Percentiles rank a stretch among this genome's conserved stretches.
These are phyloP conservation scores for Sminthurinus signatus DNA, from an alignment of 1,140 invertebrate genomes.

Conservation along the genomic window DNA sequence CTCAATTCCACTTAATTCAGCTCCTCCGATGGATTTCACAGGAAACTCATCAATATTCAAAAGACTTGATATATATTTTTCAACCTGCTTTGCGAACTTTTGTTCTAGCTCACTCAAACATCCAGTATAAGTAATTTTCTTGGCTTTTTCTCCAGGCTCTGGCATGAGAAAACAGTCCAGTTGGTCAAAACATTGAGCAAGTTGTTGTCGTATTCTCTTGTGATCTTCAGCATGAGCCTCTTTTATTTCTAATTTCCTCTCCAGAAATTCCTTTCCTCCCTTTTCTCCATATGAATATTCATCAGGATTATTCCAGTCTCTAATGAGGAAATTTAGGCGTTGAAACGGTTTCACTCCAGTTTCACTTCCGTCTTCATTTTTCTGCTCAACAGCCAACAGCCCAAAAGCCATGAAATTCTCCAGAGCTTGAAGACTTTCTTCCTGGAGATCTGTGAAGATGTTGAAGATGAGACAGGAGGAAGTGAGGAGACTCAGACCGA, in stretches of 20 bases:
- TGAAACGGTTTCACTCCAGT: constrained; percentile 25
- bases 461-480: constrained; percentile 53
- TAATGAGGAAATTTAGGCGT: constrained; percentile 28
- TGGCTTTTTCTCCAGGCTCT: constrained; percentile 16
- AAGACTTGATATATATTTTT: not conserved
- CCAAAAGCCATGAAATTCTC: constrained; percentile 61
- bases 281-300: constrained; percentile 23
- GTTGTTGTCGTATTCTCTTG: constrained; percentile 5
- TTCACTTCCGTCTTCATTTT: not conserved
- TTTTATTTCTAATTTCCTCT: constrained; percentile 20
- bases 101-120: not conserved
- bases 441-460: constrained; percentile 52
- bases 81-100: constrained; percentile 2
- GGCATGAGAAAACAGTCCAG: constrained; percentile 24
- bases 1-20: not conserved
- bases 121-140: not conserved
- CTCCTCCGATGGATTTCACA: constrained; percentile 10
- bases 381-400: constrained; percentile 49
- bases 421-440: constrained; percentile 54
- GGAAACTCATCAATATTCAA: not conserved
- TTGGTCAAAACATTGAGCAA: constrained; percentile 22
- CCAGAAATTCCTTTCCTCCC: constrained; percentile 27
- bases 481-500: constrained; percentile 52
- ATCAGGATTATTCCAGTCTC: constrained; percentile 30
- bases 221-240: not conserved